A percentile compares a stretch with the other conserved stretches of the same genome.
phyloP scores from a whole-genome alignment of 2,888 invertebrate genomes.

The Spilarctia lutea region DNA sequence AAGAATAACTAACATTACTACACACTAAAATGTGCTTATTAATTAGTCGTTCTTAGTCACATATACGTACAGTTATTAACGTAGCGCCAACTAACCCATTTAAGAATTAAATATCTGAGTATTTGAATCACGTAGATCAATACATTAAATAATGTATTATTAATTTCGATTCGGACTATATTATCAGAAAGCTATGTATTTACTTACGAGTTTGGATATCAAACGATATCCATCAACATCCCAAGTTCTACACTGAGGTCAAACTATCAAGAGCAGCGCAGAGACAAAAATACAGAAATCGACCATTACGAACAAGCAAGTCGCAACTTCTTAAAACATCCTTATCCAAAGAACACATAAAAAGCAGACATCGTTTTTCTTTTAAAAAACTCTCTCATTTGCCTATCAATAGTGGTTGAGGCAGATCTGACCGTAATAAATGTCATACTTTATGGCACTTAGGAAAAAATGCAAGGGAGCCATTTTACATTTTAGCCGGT shows the following conservation, averaged over 20 bases:
- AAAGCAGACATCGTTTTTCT: conserved; percentile 87
- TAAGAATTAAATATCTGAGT: neutral
- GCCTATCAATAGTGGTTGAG: conserved; percentile 87
- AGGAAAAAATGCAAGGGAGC: conserved; percentile 86
- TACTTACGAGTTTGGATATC: conserved; percentile 33
- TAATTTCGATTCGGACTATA: neutral
- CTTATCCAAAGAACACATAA: conserved; percentile 85
- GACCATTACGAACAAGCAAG: conserved; percentile 69
- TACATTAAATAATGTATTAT: neutral
- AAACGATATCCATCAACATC: conserved; percentile 19
- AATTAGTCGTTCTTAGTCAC: neutral
- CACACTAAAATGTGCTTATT: neutral
- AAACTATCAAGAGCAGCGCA: conserved; percentile 47
- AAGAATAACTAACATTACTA: neutral
- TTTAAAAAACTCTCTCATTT: conserved; percentile 87
- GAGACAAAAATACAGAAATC: conserved; percentile 61
- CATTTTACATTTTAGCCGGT: conserved; percentile 84
- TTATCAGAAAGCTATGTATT: neutral
- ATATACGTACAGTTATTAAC: neutral
- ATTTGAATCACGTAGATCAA: neutral
- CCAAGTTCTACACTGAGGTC: conserved; percentile 40
- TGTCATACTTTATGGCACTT: conserved; percentile 86
- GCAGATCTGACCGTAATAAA: conserved; percentile 87
- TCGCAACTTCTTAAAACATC: conserved; percentile 78
- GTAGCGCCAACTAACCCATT: too few species aligned